Base-by-base conservation (phyloP, 2,797 vertebrate species). In the Artibeus jamaicensis region DNA sequence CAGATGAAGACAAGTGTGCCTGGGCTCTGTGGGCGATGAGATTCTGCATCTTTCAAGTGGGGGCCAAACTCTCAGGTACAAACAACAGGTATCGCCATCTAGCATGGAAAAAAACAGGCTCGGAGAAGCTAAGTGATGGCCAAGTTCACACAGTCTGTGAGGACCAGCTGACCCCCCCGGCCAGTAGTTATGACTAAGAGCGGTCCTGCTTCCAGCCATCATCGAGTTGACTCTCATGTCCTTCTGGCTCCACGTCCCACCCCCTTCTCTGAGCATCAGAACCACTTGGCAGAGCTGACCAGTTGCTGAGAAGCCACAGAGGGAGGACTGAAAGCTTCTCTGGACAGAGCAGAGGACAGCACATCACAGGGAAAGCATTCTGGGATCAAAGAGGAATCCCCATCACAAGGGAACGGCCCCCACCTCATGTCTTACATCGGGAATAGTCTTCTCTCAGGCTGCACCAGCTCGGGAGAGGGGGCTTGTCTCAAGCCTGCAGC, bases 141-240 rank as follows among this genome's bases (percentile, higher is more conserved):
- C 19, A 18, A 34, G 59, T 70, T 74, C 91, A 89, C 83, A 74
- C 53, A 71, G 89, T 53, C 53, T 3, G 0, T 29, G 39, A 59
- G 46, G 55, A 12, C 42, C 71, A 32, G 81, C 32, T 22, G 77
- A 55, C 15, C 12, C 73, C 0, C 29, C 0, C n/a, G 0, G 15
- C n/a, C 21, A 3, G 12, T 6, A 4, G 37, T 26, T 21, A 1
- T 0, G 14, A 39, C 32, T 5, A 15, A 53, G 18, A 34, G 19
- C 16, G 26, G 55, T n/a, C 34, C 32, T 24, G 11, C 0, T 32
- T 55, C 42, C 50, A 16, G 48, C 14, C 1, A 24, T 14, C 53
- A 48, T 1, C 1, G 0, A 10, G 1, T 0, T 34, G 73, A 44
- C 46, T 37, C 24, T 22, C 42, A 0, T 1, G 2, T 44, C 93